phyloP scores from a whole-genome alignment of 2,888 invertebrate genomes.

The Drosophila peninsularis region DNA sequence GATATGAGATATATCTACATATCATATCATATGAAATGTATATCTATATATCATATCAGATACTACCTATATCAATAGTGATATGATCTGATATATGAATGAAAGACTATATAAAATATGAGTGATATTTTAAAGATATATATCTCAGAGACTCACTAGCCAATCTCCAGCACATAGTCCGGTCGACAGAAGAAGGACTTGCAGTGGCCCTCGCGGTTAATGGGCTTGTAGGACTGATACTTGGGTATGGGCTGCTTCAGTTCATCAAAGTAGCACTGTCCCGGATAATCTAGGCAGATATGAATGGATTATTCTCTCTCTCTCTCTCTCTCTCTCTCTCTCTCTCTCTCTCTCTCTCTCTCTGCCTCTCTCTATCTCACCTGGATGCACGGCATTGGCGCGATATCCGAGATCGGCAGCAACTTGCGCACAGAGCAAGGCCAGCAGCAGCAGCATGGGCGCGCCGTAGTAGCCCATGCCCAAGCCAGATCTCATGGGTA shows the following conservation, averaged over 20 bases:
- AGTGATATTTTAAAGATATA: no score
- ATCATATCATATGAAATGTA: no score
- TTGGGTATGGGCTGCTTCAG: conserved; percentile 78
- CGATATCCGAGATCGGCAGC: conserved; percentile 76
- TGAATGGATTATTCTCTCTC: not conserved
- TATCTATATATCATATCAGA: no score
- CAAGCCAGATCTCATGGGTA: conserved; percentile 24
- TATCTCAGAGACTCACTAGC: conserved; percentile 59
- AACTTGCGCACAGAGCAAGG: conserved; percentile 31
- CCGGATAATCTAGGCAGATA: conserved; percentile 70
- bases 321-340: not conserved
- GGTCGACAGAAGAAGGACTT: conserved; percentile 75
- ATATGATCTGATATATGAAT: no score
- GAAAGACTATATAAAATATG: no score
- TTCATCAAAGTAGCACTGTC: conserved; percentile 81
- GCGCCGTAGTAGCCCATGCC: conserved; percentile 8
- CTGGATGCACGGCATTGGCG: conserved; percentile 79
- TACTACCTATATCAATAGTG: no score
- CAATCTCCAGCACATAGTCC: conserved; percentile 76
- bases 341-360: not conserved
- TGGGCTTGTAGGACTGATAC: conserved; percentile 77
- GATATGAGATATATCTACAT: no score
- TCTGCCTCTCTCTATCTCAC: conserved; percentile 50
- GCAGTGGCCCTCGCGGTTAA: conserved; percentile 79
- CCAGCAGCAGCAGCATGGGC: conserved; percentile 43